Conservation (phyloP, 1,140 invertebrate genomes). For the Atta cephalotes region DNA sequence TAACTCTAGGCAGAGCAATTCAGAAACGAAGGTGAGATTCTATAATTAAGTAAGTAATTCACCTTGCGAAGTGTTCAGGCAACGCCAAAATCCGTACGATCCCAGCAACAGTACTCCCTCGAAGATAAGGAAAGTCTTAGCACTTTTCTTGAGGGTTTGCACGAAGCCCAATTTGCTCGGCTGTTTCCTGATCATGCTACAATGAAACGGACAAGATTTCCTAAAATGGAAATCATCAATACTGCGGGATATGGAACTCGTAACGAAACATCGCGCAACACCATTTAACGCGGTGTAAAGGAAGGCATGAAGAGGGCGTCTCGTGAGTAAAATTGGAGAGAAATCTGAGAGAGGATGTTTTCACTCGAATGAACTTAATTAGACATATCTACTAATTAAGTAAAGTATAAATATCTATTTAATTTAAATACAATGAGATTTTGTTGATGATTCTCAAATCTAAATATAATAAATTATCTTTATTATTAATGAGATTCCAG, state of each 20-base stretch:
- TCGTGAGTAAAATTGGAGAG: background rate
- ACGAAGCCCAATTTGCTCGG: slow-evolving; percentile 58
- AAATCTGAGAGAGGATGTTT: background rate
- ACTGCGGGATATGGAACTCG: slow-evolving; percentile 64
- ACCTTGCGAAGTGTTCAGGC: slow-evolving; percentile 83
- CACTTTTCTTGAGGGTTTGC: background rate
- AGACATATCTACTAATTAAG: no score
- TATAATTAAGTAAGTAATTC: slow-evolving; percentile 57
- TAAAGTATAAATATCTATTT: no score
- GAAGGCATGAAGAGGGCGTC: background rate
- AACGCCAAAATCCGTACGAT: slow-evolving; percentile 76
- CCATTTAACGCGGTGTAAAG: slow-evolving; percentile 17
- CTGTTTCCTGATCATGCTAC: slow-evolving; percentile 82
- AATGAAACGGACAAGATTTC: slow-evolving; percentile 74
- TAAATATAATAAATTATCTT: no score
- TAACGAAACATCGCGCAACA: slow-evolving; percentile 58
- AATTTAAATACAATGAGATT: no score
- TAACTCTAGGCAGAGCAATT: slow-evolving; percentile 48
- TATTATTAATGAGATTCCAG: no score
- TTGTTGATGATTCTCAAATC: no score
- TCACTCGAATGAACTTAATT: background rate
- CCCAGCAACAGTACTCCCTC: slow-evolving; percentile 71
- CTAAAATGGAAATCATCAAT: slow-evolving; percentile 85
- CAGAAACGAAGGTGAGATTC: slow-evolving; percentile 18
- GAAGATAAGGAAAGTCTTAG: slow-evolving; percentile 63